Base-by-base conservation (phyloP, 2,888 invertebrate species). In the Orthonychiurus folsomi region DNA sequence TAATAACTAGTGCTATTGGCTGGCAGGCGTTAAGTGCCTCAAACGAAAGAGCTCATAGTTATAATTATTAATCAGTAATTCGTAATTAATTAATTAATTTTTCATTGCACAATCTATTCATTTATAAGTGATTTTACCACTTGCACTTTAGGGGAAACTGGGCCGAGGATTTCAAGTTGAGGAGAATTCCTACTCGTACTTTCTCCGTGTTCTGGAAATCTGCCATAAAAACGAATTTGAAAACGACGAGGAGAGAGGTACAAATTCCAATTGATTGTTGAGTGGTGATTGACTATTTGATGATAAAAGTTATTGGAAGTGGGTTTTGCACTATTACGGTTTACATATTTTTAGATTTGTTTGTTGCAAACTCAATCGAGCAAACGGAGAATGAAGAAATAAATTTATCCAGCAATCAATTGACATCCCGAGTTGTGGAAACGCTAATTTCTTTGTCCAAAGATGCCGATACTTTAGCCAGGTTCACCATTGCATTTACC, bases 351-450 rank as follows among this genome's bases (percentile, higher is more conserved):
- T 28, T 78, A 85, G 85, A 76, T 62, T 79, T 82, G 0, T 83
- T 90, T 74, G 86, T 86, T 0, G 84, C 86, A 70, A 90, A 89
- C 75, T 87, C 89, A 0, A 81, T 89, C 61, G 84, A 85, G 67
- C 82, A 87, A 74, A 87, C 86, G 0, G 80, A 81, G 66, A 84
- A 81, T 0, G 82, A 85, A 66, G 91, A 91, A 77, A 77, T 88
- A 0, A 82, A 86, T 50, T 82, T 86, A 50, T 82, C 86, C 0
- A 84, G 85, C 3, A 92, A 92, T 78, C 90, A 91, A 77, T 81
- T 91, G 0, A 88, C 88, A 0, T 89, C 87, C 57, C 80, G 88
- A 69, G 85, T 87, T 0, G 78, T 92, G 1, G 91, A 92, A 74
- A 80, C 83, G n/a, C 78, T 91, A 83, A 86, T 1, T 26, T 57